Evolutionary conservation across 2,797 vertebrate species (phyloP).

Genomic region (Neostethus bicornis): DNA sequence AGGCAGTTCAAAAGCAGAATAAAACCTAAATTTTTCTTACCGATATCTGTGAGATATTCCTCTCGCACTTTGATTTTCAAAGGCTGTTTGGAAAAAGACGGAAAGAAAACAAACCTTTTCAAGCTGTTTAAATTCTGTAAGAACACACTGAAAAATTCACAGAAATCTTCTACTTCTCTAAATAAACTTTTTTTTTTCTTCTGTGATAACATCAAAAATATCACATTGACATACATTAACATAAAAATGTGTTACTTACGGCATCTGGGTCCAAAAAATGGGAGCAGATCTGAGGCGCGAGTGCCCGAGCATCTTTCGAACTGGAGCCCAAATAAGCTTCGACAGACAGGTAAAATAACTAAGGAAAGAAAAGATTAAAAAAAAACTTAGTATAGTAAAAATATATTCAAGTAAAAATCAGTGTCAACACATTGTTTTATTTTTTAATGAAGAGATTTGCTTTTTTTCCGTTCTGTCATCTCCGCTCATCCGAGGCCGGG

Average conservation of each 20-base stretch:
- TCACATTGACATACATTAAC: background rate
- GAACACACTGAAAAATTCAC: background rate
- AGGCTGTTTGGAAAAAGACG: slow-evolving; percentile 74
- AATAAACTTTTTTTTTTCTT: background rate
- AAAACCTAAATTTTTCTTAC: slow-evolving; percentile 72
- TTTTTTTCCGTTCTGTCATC: too few relatives aligned
- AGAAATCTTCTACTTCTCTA: background rate
- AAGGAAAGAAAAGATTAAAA: background rate
- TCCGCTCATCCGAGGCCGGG: too few relatives aligned
- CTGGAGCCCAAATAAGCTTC: slow-evolving; percentile 88
- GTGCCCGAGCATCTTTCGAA: slow-evolving; percentile 84
- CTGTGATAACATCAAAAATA: background rate
- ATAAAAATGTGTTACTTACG: too few relatives aligned
- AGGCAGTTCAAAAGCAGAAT: rapidly evolving
- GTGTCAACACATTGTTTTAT: background rate
- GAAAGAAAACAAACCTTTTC: background rate
- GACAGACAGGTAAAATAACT: slow-evolving; percentile 91
- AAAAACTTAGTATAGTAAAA: slow-evolving; percentile 13
- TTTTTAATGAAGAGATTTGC: too few relatives aligned
- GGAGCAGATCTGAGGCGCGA: slow-evolving; percentile 90
- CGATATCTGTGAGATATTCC: slow-evolving; percentile 85
- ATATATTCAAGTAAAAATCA: background rate
- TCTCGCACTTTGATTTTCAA: slow-evolving; percentile 88
- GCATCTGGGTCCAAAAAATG: slow-evolving; percentile 89
- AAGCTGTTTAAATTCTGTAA: background rate